Percentiles rank a stretch among this genome's conserved stretches.
Conservation (phyloP, 2,888 invertebrate genomes). For the Chrysotoxum bicinctum region DNA sequence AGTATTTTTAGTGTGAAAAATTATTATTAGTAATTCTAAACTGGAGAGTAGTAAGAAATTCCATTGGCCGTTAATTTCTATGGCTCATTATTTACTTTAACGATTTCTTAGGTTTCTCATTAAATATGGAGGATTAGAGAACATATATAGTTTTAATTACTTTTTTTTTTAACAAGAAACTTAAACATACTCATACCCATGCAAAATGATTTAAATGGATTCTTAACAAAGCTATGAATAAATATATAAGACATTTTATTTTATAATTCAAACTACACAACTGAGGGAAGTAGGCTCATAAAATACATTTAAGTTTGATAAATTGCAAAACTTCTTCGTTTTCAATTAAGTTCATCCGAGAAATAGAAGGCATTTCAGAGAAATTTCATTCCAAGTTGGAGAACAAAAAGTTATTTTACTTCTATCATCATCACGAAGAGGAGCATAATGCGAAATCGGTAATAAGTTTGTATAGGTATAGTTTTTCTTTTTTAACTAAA, state of each 20-base stretch:
- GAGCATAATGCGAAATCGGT: not conserved
- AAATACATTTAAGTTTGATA: constrained; percentile 27
- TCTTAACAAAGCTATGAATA: not conserved
- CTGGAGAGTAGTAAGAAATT: too few species aligned
- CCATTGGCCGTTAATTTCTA: too few species aligned
- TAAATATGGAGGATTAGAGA: too few species aligned
- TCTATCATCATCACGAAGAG: not conserved
- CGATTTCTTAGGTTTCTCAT: too few species aligned
- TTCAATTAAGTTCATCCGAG: constrained; percentile 3
- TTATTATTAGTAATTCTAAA: too few species aligned
- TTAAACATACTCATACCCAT: not conserved
- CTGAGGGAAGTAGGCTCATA: not conserved
- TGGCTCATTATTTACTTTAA: too few species aligned
- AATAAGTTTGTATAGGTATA: not conserved
- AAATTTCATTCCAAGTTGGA: not conserved
- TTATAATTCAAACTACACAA: not conserved
- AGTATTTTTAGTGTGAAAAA: too few species aligned
- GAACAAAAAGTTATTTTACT: not conserved
- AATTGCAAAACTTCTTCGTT: constrained; percentile 19
- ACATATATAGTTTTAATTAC: not conserved
- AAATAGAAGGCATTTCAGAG: not conserved
- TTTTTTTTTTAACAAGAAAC: not conserved
- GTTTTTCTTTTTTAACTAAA: not conserved
- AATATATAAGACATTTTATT: not conserved
- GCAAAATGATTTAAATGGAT: not conserved